Evolutionary conservation across 2,113 vertebrate species (phyloP), one percentile per base, ranked within the genome.

Genomic region (Platycercus adscitus): DNA sequence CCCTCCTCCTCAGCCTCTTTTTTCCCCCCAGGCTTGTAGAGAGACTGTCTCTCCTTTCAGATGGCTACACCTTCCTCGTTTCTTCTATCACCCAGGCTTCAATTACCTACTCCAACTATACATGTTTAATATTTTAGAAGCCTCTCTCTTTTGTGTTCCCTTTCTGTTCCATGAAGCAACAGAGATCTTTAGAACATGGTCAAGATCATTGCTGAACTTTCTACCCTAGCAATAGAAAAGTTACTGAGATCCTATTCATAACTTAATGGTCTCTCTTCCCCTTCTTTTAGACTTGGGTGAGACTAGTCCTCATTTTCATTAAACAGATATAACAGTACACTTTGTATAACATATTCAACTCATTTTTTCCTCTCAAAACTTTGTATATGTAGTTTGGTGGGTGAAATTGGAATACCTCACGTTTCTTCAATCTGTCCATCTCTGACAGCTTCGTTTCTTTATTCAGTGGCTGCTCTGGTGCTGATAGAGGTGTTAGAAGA

Each of bases 401-500:
- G 56, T 94, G 66, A 90, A 90, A 91, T 49, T 80, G 79, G 85
- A 89, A 86, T 58, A 88, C 41, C 43, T 79, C 79, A 77, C 29
- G 0, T 72, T 94, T 63, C 53, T 85, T 71, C 90, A 94, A 91
- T 95, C 96, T 89, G 81, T 87, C 88, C 78, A 69, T 72, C 88
- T 76, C 78, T 82, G 61, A 88, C 81, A 91, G 85, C 52, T 89
- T 88, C 2, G 0, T 68, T 91, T 82, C 87, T 85, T 88, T 89
- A 89, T 91, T 93, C 90, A 69, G 58, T 91, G 75, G 52, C 81
- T 94, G 92, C 18, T 89, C 85, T 95, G 56, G 63, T 94, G 88
- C 81, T 86, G 88, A 56, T 47, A 76, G 85, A 96, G n/a, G 71
- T 83, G 90, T 95, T 88, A 91, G 85, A 89, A 97, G 90, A 91